Base-by-base conservation (phyloP, 1,140 invertebrate species). In the Ladona fulva region DNA sequence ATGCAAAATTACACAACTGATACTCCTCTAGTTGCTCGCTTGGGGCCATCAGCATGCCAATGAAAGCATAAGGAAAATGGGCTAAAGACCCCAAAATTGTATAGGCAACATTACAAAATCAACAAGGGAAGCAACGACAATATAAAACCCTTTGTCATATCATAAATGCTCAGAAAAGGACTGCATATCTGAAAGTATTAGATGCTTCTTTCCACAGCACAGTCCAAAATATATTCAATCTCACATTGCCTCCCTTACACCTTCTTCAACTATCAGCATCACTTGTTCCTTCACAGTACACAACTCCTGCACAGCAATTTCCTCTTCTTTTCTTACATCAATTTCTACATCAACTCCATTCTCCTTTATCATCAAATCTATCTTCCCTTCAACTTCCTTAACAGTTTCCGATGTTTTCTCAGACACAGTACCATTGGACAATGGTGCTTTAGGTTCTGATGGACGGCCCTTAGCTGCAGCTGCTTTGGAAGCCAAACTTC, bases 131-230 rank as follows among this genome's bases (percentile, higher is more conserved):
- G 52, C 52, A 66, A 66, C n/a, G 52, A 66, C 16, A 66, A 66
- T 66, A 66, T 16, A 19, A 22, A 66, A 66, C 52, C 52, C 52
- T 66, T 66, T 66, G 14, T 66, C 52, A 16, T 66, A 66, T 66
- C 52, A 66, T 66, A 66, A 66, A 66, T 66, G 52, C 52, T 66
- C n/a, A 22, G 52, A 66, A 66, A 22, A 66, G 52, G 52, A 66
- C 52, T 16, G 52, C 52, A 66, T 6, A 16, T 3, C 52, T 16
- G 52, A 66, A 22, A 66, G 52, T 19, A 66, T 5, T 16, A 5
- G 16, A 66, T 66, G 16, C 52, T 66, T 22, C 52, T 22, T 66
- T 66, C 52, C n/a, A 22, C 12, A 5, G 5, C 52, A 66, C 52
- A 66, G 52, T 22, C n/a, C 52, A 37, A 37, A 37, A 5, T 37